These are phyloP conservation scores for Apodemia duryi DNA, from an alignment of 2,888 invertebrate genomes.

Conservation along the genomic window DNA sequence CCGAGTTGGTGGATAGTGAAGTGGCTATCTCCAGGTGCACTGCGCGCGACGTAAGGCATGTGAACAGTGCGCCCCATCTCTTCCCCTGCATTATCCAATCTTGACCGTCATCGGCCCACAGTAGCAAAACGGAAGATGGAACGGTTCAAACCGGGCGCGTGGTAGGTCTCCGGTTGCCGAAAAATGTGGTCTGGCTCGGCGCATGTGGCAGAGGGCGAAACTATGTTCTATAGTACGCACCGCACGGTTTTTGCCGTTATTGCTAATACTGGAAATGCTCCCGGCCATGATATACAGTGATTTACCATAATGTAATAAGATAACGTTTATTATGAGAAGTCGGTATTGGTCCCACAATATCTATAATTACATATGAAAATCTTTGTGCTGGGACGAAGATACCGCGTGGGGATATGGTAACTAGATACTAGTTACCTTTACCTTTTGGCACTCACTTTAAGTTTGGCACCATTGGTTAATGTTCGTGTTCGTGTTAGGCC, in stretches of 20 bases:
- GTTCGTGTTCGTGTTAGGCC: too few species aligned
- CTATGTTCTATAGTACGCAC: constrained; percentile 19
- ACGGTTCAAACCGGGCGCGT: constrained; percentile 18
- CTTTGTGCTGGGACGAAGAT: too few species aligned
- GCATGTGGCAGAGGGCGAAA: constrained; percentile 24
- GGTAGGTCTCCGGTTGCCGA: constrained; percentile 29
- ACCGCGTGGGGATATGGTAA: too few species aligned
- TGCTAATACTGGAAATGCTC: too few species aligned
- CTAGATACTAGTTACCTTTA: too few species aligned
- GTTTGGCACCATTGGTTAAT: too few species aligned
- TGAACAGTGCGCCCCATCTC: constrained; percentile 20
- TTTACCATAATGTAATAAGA: too few species aligned
- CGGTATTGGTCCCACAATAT: too few species aligned
- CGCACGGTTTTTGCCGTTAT: background rate
- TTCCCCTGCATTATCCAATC: constrained; percentile 21
- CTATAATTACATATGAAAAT: too few species aligned
- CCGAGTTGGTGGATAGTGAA: constrained; percentile 22
- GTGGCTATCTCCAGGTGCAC: constrained; percentile 22
- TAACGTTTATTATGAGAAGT: too few species aligned
- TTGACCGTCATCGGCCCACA: constrained; percentile 25
- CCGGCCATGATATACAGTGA: too few species aligned
- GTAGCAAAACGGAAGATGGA: constrained; percentile 22
- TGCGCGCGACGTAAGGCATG: constrained; percentile 25
- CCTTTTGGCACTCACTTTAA: too few species aligned
- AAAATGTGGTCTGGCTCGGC: constrained; percentile 20